These are phyloP conservation scores for Synergus laeviventris DNA, from an alignment of 2,888 invertebrate genomes.

Conservation along the genomic window DNA sequence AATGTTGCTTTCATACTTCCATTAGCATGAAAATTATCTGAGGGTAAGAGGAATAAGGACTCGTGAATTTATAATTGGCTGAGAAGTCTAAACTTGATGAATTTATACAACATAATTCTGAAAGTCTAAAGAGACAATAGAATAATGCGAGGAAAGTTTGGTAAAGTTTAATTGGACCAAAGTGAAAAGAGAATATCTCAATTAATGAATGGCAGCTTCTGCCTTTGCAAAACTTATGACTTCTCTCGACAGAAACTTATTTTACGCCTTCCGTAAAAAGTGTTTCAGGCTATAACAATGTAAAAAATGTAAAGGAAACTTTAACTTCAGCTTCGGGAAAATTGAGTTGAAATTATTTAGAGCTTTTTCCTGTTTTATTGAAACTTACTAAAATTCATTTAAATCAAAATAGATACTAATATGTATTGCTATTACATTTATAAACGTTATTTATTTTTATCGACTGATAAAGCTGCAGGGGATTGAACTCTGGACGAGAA, in stretches of 20 bases:
- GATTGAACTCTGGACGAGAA: slow-evolving; percentile 16
- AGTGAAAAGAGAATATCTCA: background rate
- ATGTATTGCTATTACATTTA: background rate
- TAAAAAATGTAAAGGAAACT: background rate
- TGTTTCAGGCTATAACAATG: background rate
- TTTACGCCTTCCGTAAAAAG: background rate
- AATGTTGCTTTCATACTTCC: too few species aligned
- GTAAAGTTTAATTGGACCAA: slow-evolving; percentile 8
- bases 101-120: background rate
- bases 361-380: background rate
- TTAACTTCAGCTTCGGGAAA: background rate
- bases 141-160: background rate
- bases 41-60: too few species aligned
- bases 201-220: slow-evolving; percentile 1
- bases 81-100: background rate
- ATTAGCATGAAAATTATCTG: too few species aligned
- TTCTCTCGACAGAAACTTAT: background rate
- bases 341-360: background rate
- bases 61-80: background rate
- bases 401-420: background rate
- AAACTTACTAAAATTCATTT: background rate
- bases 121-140: background rate
- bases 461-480: background rate
- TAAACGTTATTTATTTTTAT: background rate
- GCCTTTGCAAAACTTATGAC: slow-evolving; percentile 7